A percentile compares a stretch with the other conserved stretches of the same genome.
phyloP scores from a whole-genome alignment of 2,797 vertebrate genomes.

The Todus mexicanus region DNA sequence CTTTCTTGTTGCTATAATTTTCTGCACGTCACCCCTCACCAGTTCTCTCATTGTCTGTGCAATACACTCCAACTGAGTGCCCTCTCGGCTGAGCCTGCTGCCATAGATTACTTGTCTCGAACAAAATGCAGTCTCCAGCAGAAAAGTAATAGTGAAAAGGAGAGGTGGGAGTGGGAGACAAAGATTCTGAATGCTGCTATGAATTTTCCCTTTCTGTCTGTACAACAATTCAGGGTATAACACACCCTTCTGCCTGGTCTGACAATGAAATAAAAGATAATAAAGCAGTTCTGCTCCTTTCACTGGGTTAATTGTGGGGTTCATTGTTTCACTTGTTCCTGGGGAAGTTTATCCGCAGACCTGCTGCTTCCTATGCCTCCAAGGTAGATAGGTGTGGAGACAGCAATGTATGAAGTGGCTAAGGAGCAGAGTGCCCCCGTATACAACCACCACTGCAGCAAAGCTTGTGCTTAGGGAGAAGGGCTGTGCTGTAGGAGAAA shows the following conservation, averaged over 20 bases:
- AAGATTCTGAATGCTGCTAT: neutral
- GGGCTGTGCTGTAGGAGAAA: neutral
- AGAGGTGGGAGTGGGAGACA: neutral
- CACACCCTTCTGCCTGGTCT: neutral
- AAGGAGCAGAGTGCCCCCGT: neutral
- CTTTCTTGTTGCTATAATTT: neutral
- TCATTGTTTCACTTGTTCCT: rapidly evolving
- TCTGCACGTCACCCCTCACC: neutral
- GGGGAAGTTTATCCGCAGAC: neutral
- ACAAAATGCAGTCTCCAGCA: neutral
- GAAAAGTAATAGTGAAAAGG: neutral
- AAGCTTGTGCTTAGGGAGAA: neutral
- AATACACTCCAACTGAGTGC: neutral
- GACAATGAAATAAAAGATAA: neutral
- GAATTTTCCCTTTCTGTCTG: neutral
- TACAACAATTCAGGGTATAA: neutral
- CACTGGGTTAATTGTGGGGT: neutral
- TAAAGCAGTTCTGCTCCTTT: neutral
- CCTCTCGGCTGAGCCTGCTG: neutral
- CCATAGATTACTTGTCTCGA: neutral
- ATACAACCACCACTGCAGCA: neutral
- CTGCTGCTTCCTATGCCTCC: neutral
- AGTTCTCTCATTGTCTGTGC: neutral
- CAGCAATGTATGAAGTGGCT: neutral
- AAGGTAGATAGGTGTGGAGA: neutral